These are phyloP conservation scores for Morelia viridis DNA, from an alignment of 2,797 vertebrate genomes.

Conservation along the genomic window DNA sequence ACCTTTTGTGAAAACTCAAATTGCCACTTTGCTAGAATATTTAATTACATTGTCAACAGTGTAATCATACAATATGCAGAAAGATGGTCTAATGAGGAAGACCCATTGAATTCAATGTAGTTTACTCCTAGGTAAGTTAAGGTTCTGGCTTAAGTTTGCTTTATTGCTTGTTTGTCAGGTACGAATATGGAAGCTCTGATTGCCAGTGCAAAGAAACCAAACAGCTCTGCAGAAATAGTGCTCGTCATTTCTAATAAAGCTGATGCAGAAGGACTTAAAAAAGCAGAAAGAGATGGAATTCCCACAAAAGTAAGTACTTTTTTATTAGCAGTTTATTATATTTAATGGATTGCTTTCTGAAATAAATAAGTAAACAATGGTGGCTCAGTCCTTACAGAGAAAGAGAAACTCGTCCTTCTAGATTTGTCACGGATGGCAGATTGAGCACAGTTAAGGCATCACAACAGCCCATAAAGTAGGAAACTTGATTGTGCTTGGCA, in stretches of 20 bases:
- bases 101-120: not conserved
- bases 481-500: not conserved
- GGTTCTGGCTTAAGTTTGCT: not conserved
- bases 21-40: constrained; percentile 23
- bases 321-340: not conserved
- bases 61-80: not conserved
- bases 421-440: not conserved
- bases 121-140: not conserved
- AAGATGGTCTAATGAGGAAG: not conserved
- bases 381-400: not conserved
- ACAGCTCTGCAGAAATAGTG: constrained; percentile 84
- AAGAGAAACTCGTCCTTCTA: not conserved
- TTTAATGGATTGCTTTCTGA: not conserved
- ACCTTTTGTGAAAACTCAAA: not conserved
- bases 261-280: constrained; percentile 85
- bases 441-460: not conserved
- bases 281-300: constrained; percentile 86
- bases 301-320: constrained; percentile 82
- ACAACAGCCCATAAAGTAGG: not conserved
- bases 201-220: constrained; percentile 78
- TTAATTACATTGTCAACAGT: not conserved
- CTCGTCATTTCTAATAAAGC: constrained; percentile 92
- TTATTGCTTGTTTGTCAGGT: constrained; percentile 72
- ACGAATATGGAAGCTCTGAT: constrained; percentile 96
- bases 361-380: not conserved